Evolutionary conservation across 2,797 vertebrate species (phyloP).

Genomic region (Sciurus vulgaris): DNA sequence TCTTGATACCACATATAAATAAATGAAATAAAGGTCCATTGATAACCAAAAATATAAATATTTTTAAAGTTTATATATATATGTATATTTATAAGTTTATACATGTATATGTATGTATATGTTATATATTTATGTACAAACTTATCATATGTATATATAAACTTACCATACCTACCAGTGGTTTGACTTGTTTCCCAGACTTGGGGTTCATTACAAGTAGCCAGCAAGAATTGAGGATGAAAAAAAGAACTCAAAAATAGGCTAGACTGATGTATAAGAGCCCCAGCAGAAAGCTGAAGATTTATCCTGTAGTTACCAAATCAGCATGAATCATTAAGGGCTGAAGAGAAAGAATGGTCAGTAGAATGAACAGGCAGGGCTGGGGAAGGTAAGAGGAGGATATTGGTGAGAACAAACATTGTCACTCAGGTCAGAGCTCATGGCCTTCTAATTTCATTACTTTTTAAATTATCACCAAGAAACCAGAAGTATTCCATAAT

Average conservation of each 20-base stretch:
- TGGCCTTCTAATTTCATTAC: not conserved
- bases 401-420: not conserved
- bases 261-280: not conserved
- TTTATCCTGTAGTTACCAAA: not conserved
- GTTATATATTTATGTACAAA: too few relatives aligned
- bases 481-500: not conserved
- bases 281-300: not conserved
- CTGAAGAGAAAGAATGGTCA: not conserved
- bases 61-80: too few relatives aligned
- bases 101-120: too few relatives aligned
- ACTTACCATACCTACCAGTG: not conserved
- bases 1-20: too few relatives aligned
- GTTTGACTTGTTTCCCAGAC: not conserved
- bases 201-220: not conserved
- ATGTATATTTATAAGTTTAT: too few relatives aligned
- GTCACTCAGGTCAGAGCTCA: not conserved
- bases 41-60: too few relatives aligned
- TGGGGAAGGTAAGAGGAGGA: not conserved
- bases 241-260: conserved; percentile 32
- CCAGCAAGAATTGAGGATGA: not conserved
- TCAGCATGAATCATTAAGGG: not conserved
- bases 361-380: not conserved
- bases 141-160: too few relatives aligned
- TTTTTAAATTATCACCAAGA: not conserved
- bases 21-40: too few relatives aligned